phyloP scores from a whole-genome alignment of 2,113 vertebrate genomes.

The Panthera leo region DNA sequence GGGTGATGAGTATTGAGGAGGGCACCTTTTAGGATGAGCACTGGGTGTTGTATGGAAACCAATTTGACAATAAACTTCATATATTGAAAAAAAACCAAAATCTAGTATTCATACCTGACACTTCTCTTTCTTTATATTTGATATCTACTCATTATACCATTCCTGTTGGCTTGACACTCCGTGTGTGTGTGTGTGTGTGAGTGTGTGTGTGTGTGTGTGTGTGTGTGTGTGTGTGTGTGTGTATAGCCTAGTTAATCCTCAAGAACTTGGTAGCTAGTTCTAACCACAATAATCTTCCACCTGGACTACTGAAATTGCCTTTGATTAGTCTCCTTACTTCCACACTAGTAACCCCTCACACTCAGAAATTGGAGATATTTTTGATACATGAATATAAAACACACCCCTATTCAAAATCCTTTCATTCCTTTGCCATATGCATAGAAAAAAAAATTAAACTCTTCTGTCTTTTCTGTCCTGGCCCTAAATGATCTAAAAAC shows the following conservation, averaged over 20 bases:
- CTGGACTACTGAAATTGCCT: background rate
- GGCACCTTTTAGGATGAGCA: no score
- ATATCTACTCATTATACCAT: background rate
- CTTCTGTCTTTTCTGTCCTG: background rate
- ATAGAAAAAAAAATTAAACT: background rate
- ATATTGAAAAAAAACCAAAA: background rate
- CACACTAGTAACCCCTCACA: background rate
- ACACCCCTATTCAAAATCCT: background rate
- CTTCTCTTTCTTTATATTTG: background rate
- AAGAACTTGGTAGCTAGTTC: background rate
- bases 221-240: background rate
- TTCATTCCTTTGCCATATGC: background rate
- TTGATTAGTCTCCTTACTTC: background rate
- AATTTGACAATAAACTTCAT: no score
- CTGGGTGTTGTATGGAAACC: no score
- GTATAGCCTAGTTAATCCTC: background rate
- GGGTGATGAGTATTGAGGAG: no score
- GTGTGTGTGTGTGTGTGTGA: background rate
- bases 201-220: background rate
- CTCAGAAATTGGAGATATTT: background rate
- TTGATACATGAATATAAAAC: background rate
- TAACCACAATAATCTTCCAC: background rate
- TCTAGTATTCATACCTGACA: background rate
- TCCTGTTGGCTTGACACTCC: background rate
- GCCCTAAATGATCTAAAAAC: background rate